phyloP scores from a whole-genome alignment of 2,888 invertebrate species.

The Parapristionchus giblindavisi region DNA sequence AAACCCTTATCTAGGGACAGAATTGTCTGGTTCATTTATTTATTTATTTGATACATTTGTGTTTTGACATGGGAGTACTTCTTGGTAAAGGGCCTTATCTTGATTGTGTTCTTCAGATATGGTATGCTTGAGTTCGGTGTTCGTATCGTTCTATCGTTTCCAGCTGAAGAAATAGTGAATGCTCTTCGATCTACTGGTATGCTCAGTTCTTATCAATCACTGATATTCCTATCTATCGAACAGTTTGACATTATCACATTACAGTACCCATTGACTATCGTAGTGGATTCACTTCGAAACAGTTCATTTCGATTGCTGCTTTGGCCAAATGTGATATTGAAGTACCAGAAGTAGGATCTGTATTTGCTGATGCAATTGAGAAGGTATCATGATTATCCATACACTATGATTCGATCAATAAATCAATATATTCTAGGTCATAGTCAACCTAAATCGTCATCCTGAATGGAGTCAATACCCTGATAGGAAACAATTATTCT shows the following conservation, averaged over 20 bases:
- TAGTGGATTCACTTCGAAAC: conserved; percentile 19
- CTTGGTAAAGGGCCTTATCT: too few relatives aligned
- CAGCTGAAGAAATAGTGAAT: conserved; percentile 21
- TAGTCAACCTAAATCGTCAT: conserved; percentile 17
- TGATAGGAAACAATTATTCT: conserved; percentile 28
- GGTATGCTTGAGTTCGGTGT: conserved; percentile 38
- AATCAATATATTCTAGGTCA: conserved; percentile 3
- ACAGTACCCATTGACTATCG: conserved; percentile 15
- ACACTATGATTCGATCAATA: not conserved
- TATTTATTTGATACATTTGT: too few relatives aligned
- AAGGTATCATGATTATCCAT: conserved; percentile 6
- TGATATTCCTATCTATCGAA: not conserved
- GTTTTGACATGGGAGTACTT: too few relatives aligned
- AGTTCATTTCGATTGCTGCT: conserved; percentile 13
- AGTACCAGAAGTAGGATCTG: conserved; percentile 21
- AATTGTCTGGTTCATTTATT: too few relatives aligned
- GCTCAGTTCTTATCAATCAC: not conserved
- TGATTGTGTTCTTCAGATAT: conserved; percentile 1
- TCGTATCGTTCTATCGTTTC: conserved; percentile 33
- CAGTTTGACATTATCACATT: not conserved
- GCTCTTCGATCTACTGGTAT: conserved; percentile 21
- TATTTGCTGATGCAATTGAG: conserved; percentile 8
- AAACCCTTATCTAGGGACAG: too few relatives aligned
- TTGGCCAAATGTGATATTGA: conserved; percentile 26
- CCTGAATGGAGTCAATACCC: conserved; percentile 17